A percentile compares a stretch with the other conserved stretches of the same genome.
phyloP scores from a whole-genome alignment of 2,113 vertebrate species.

The Mustelus asterias region DNA sequence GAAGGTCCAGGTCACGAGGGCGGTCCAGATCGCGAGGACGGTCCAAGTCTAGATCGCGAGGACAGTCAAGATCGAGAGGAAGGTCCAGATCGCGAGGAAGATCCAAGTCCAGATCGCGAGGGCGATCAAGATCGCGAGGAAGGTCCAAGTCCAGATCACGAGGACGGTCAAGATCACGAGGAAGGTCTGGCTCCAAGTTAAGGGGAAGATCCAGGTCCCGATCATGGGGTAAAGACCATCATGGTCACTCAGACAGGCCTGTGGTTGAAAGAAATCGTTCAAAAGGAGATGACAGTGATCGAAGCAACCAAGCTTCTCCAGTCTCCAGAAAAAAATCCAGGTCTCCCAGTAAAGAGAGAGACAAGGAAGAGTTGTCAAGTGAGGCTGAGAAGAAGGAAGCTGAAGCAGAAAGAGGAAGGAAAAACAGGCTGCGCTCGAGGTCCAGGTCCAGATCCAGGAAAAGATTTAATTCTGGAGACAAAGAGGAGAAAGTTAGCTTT shows the following conservation, averaged over 20 bases:
- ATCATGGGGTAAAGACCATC: conserved; percentile 7
- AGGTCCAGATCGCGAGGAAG: too few species aligned
- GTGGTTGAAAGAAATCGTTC: neutral
- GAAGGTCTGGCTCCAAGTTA: neutral
- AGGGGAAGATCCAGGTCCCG: neutral
- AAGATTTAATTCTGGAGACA: conserved; percentile 62
- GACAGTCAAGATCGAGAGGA: neutral
- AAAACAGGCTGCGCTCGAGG: conserved; percentile 69
- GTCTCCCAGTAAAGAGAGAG: conserved; percentile 67
- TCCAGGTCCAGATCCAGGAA: conserved; percentile 64
- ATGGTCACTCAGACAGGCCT: neutral
- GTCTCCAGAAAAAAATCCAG: conserved; percentile 64
- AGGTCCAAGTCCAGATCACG: conserved; percentile 53
- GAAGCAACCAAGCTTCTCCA: neutral
- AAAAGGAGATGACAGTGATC: conserved; percentile 1
- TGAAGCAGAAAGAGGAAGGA: conserved; percentile 64
- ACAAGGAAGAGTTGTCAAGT: conserved; percentile 54
- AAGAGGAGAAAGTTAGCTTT: conserved; percentile 61
- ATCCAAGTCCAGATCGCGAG: neutral
- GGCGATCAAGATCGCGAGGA: neutral
- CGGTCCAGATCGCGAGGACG: neutral
- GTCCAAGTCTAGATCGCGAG: neutral
- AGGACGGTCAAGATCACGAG: conserved; percentile 20
- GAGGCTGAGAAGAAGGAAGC: conserved; percentile 65
- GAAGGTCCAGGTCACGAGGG: too few species aligned